Conservation (phyloP, 2,797 vertebrate species). For the Spinus pinus region DNA sequence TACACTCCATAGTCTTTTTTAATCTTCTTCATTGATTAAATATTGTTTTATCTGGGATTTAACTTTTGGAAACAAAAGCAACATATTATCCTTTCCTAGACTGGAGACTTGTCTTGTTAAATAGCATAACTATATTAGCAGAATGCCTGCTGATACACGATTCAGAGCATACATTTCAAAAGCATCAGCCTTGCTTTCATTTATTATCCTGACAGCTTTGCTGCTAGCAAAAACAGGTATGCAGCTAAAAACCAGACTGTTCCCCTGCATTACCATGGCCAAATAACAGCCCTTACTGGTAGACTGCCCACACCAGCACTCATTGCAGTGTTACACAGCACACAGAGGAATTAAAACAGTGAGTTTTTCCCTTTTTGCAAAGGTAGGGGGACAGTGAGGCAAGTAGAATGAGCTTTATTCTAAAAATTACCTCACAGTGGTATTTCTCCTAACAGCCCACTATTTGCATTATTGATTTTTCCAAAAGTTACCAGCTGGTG, state of each 20-base stretch:
- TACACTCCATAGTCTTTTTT: background rate
- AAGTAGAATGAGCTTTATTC: background rate
- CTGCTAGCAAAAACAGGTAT: background rate
- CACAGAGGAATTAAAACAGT: background rate
- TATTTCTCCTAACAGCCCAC: constrained; percentile 1
- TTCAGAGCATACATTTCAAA: constrained; percentile 7
- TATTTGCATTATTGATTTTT: constrained; percentile 48
- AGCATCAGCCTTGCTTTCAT: background rate
- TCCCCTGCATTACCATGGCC: background rate
- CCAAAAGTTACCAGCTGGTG: constrained; percentile 10
- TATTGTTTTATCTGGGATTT: background rate
- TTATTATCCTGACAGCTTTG: constrained; percentile 7
- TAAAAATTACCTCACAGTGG: background rate
- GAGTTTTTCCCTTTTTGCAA: background rate
- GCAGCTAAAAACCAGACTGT: constrained; percentile 13
- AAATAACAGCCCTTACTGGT: background rate
- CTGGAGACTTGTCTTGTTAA: background rate
- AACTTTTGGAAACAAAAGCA: background rate
- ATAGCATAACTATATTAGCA: background rate
- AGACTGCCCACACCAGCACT: background rate
- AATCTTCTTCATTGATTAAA: background rate
- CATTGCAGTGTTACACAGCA: background rate
- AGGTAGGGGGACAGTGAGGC: background rate
- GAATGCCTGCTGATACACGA: background rate
- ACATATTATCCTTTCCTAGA: background rate